phyloP scores from a whole-genome alignment of 1,140 invertebrate species.

The Stegodyphus mimosarum region DNA sequence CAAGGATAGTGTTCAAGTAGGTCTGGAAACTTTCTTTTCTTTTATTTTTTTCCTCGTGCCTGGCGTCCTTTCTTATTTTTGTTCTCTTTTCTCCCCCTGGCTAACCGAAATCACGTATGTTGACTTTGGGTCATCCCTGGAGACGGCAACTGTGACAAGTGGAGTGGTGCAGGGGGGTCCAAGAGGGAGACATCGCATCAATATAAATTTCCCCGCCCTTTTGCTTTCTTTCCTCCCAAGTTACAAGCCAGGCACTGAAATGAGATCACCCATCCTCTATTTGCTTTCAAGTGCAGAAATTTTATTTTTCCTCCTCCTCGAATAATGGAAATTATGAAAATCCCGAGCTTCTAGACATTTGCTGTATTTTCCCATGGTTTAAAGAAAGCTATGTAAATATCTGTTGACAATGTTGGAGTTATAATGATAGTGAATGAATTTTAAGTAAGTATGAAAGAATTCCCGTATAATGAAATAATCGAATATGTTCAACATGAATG shows the following conservation, averaged over 20 bases:
- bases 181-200: conserved; percentile 33
- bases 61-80: conserved; percentile 29
- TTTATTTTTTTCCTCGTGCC: neutral
- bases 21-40: conserved; percentile 1
- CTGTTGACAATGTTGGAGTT: too few relatives aligned
- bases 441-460: too few relatives aligned
- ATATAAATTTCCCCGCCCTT: conserved; percentile 45
- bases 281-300: neutral
- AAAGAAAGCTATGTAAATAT: too few relatives aligned
- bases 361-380: too few relatives aligned
- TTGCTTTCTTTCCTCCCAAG: conserved; percentile 12
- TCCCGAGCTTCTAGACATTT: too few relatives aligned
- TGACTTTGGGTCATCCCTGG: conserved; percentile 43
- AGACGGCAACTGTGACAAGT: conserved; percentile 53
- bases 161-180: conserved; percentile 14
- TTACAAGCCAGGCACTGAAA: conserved; percentile 29
- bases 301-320: too few relatives aligned
- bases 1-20: conserved; percentile 27
- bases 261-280: conserved; percentile 27
- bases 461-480: too few relatives aligned
- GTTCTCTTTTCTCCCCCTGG: conserved; percentile 9
- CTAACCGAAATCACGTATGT: conserved; percentile 48
- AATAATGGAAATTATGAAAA: neutral
- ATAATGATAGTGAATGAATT: too few relatives aligned
- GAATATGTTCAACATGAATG: too few relatives aligned